phyloP scores from a whole-genome alignment of 2,888 invertebrate genomes.

The Empis livida region DNA sequence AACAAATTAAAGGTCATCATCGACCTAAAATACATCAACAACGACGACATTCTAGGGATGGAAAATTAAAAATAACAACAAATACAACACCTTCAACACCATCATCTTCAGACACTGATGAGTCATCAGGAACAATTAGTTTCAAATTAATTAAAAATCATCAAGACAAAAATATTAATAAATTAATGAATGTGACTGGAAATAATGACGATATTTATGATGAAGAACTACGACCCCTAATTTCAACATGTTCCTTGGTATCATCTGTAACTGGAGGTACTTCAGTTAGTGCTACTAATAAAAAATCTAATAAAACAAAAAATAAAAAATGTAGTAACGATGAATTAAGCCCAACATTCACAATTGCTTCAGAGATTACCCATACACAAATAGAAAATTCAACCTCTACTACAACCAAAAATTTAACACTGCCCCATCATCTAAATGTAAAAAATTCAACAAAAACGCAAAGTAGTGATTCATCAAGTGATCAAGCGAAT shows the following conservation, averaged over 20 bases:
- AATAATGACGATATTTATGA: conserved; percentile 20
- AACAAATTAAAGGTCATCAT: neutral
- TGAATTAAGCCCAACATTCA: neutral
- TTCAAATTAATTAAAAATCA: too few species aligned
- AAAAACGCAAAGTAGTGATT: conserved; percentile 12
- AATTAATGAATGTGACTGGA: too few species aligned
- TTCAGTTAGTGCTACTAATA: neutral
- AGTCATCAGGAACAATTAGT: neutral
- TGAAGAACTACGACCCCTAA: conserved; percentile 33
- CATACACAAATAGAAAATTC: conserved; percentile 8
- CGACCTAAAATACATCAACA: conserved; percentile 6
- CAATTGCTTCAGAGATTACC: conserved; percentile 8
- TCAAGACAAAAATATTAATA: too few species aligned
- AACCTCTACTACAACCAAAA: neutral
- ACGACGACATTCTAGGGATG: conserved; percentile 18
- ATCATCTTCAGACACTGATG: neutral
- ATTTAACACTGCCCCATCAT: too few species aligned
- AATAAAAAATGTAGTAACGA: conserved; percentile 1
- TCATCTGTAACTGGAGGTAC: neutral
- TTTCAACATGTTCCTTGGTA: conserved; percentile 16
- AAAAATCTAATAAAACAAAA: neutral
- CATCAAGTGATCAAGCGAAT: conserved; percentile 13
- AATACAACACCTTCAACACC: conserved; percentile 21
- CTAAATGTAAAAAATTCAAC: neutral
- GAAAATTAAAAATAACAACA: conserved; percentile 22